Base-by-base conservation (phyloP, 2,797 vertebrate genomes). In the Brotula barbata region DNA sequence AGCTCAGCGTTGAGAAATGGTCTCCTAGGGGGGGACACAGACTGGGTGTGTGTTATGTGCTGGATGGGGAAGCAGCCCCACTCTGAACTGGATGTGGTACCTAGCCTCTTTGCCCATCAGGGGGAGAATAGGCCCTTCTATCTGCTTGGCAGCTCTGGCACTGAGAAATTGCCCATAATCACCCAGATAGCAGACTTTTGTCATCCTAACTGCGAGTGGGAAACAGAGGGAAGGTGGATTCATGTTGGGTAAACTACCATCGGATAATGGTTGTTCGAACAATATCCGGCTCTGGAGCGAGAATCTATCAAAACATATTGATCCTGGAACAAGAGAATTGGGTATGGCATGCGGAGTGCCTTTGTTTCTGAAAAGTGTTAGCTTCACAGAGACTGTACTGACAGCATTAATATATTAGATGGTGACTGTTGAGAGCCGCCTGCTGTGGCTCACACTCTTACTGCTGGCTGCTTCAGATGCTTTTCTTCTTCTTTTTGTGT, bases 301-400 rank as follows among this genome's bases (percentile, higher is more conserved):
- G 88, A 90, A 92, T 91, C 88, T 90, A 91, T 92, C 90, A 90
- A 91, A 90, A 91, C 89, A 91, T 91, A 93, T 92, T 90, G 90
- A 92, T 91, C 90, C 82, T 82, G 78, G 83, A 89, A 90, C 88
- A 88, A 78, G 88, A 89, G 91, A 90, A 92, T 92, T 91, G 90
- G 89, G 77, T 87, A 86, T 85, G 85, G 82, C 84, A 83, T 83
- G 84, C 69, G 72, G 86, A 85, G 85, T 84, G 85, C 85, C 85
- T 87, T 87, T 89, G 87, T 90, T 91, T 90, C 88, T 90, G 88
- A 87, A 90, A 89, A 89, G 85, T 88, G 89, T 91, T 90, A 84
- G 89, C 88, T 90, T 89, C 86, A 88, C 84, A 85, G 78, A 85
- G 80, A 87, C 87, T 82, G 82, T 87, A 83, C 90, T 90, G 89